Evolutionary conservation across 2,113 vertebrate genomes (phyloP), one percentile per base, ranked within the genome.

Genomic region (Vulpes lagopus): DNA sequence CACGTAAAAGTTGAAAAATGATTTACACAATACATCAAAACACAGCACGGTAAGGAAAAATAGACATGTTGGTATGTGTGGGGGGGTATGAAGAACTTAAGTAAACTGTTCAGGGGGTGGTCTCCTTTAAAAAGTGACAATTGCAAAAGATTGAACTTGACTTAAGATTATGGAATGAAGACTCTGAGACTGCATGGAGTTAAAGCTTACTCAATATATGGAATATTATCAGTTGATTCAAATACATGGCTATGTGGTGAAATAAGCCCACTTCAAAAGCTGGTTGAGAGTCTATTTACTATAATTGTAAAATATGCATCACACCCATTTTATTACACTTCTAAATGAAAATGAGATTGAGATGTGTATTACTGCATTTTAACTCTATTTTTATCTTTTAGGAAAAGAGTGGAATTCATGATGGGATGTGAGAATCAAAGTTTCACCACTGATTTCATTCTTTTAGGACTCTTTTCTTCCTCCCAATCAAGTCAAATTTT

Each of bases 401-500:
- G 79, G 55, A 11, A 67, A 53, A 49, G 6, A 85, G 16, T 8
- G 25, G 32, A 22, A 22, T 38, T 35, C 19, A 81, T 1, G 5
- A 95, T 87, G 87, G 69, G 2, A 55, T 5, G 2, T 32, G 51
- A 71, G 43, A 97, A 97, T 74, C 30, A 93, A 2, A 96, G 76
- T 17, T 55, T 49, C 11, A 60, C 5, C 82, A 74, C 25, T 32
- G 90, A 91, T 11, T 97, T 97, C 74, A 93, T 78, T 23, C 81
- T 97, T 27, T 19, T 97, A 69, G 95, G 92, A 17, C 5, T 96
- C 14, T 96, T 97, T 38, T 74, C 74, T 20, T 93, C 74, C 53
- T 93, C 89, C 1, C 60, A n/a, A n/a, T 22, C 53, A 19, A 79
- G 69, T 22, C 55, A 79, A 57, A n/a, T 74, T 12, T 80, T 73